These are phyloP conservation scores for Orycteropus afer DNA, from an alignment of 2,113 vertebrate genomes.

Conservation along the genomic window DNA sequence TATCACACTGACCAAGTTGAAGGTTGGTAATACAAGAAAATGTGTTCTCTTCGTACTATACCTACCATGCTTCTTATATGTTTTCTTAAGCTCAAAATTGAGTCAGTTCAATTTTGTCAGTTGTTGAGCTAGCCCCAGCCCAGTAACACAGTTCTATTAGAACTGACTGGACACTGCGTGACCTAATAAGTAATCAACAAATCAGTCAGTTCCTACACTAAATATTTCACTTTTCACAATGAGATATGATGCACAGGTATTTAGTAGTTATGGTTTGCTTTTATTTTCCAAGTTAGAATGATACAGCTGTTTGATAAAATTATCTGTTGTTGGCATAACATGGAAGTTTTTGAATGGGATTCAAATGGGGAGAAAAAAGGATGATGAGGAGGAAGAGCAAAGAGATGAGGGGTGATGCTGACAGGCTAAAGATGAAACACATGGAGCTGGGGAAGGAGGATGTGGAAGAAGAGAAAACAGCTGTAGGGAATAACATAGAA, in stretches of 20 bases:
- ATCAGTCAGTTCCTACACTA: constrained; percentile 4
- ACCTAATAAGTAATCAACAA: not conserved
- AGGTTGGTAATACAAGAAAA: constrained; percentile 25
- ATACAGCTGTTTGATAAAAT: constrained; percentile 15
- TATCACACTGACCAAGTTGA: not conserved
- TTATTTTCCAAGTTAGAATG: constrained; percentile 41
- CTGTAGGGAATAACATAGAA: not conserved
- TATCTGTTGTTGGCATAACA: not conserved
- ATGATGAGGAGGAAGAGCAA: not conserved
- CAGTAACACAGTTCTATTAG: not conserved
- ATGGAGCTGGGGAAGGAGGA: not conserved
- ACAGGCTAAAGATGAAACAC: not conserved
- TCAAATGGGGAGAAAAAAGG: not conserved
- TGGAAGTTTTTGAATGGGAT: not conserved
- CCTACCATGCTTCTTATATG: constrained; percentile 15
- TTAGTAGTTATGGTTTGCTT: not conserved
- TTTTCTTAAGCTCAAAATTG: not conserved
- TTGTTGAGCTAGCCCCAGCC: not conserved
- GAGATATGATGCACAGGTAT: not conserved
- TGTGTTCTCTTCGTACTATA: not conserved
- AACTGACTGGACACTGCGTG: not conserved
- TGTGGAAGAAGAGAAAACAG: not conserved
- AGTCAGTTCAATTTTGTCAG: not conserved
- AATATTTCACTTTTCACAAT: constrained; percentile 17
- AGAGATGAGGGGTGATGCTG: not conserved